Base-by-base conservation (phyloP, 1,140 invertebrate genomes). In the Papilio glaucus region DNA sequence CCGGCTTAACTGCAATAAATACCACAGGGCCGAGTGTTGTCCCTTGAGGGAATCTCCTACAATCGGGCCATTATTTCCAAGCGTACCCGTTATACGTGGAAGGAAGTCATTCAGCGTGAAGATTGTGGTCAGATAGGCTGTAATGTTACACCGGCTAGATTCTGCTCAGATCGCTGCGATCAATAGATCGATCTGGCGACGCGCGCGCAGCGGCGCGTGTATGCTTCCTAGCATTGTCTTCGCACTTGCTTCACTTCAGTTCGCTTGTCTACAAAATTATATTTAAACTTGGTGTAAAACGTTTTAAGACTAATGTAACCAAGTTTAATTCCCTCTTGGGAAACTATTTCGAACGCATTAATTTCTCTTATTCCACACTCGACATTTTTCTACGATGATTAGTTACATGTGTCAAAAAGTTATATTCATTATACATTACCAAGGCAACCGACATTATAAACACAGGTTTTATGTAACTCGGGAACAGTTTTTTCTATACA, bases 171-270 rank as follows among this genome's bases (percentile, higher is more conserved):
- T 74, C 70, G 49, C 49, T 24, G 21, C 67, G 29, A 53, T 75
- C 72, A 33, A 73, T 72, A 72, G 71, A 76, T 76, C 72, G 69
- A 76, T 75, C 71, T 72, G 21, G 24, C 33, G 57, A 73, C 38
- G 67, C 4, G 62, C 15, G 29, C 39, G 69, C 77, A 76, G 63
- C 77, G 77, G 38, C 74, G 72, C 77, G 69, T 77, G 76, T 41
- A 61, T 33, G 39, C 71, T 78, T 78, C 77, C 62, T 65, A 65
- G 37, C 62, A 65, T 65, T 65, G 62, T 65, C 13, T 18, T n/a
- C 33, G 7, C 37, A 15, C 13, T 21, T 18, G 45, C 62, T 4
- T 13, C 29, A 61, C 62, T 9, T 38, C 62, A 18, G 29, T 21
- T 38, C 62, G 15, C n/a, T 38, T 41, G 37, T 24, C n/a, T 33